These are phyloP conservation scores for Urocitellus parryii DNA, from an alignment of 2,113 vertebrate species.

Conservation along the genomic window DNA sequence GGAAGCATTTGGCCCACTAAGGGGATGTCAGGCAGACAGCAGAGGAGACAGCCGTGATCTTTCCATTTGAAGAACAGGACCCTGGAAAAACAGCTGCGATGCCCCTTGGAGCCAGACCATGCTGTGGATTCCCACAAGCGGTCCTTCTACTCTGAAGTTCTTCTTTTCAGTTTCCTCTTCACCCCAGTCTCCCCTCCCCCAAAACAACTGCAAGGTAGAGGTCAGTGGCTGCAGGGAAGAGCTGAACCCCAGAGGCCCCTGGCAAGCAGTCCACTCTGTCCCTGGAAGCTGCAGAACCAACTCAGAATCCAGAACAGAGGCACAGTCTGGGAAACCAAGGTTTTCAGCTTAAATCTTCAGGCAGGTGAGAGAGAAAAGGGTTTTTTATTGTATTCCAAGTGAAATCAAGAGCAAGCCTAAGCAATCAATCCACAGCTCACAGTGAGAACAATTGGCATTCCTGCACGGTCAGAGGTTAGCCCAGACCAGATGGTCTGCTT, in stretches of 20 bases:
- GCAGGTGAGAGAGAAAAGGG: not conserved
- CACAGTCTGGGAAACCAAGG: fast-evolving
- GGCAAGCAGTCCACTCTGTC: too few relatives aligned
- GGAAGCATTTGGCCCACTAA: not conserved
- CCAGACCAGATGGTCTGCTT: not conserved
- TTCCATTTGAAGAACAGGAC: not conserved
- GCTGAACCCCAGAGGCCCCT: not conserved
- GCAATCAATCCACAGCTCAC: not conserved
- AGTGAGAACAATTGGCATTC: not conserved
- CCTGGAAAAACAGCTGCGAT: fast-evolving
- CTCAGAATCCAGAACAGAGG: not conserved
- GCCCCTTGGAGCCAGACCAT: fast-evolving
- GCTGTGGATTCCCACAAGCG: fast-evolving
- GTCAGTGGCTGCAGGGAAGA: fast-evolving
- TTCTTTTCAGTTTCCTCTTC: not conserved
- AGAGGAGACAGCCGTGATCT: not conserved
- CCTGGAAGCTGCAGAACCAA: fast-evolving
- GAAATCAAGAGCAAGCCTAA: not conserved
- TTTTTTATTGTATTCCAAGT: not conserved
- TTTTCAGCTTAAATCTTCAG: not conserved
- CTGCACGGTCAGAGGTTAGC: not conserved
- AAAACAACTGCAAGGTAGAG: fast-evolving
- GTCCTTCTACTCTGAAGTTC: not conserved
- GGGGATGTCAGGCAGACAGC: too few relatives aligned
- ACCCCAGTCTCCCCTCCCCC: not conserved